These are phyloP conservation scores for Typhlomys cinereus DNA, from an alignment of 2,113 vertebrate genomes.

Conservation along the genomic window DNA sequence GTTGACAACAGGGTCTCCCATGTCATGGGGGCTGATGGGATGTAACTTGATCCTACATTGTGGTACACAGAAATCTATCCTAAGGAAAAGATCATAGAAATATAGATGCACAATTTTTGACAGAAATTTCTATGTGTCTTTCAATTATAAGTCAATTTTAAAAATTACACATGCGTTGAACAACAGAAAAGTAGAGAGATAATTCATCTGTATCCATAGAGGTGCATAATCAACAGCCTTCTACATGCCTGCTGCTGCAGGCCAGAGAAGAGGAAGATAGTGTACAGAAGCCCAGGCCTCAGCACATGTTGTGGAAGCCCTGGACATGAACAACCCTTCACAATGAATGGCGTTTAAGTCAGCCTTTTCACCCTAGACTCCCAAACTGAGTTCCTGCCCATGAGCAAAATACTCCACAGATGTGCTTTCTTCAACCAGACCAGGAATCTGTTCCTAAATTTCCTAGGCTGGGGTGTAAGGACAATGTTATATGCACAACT, in stretches of 20 bases:
- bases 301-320: too few relatives aligned
- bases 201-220: not conserved
- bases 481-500: not conserved
- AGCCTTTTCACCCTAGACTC: not conserved
- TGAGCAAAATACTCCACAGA: not conserved
- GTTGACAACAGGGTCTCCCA: rapidly evolving
- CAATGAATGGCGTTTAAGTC: not conserved
- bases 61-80: not conserved
- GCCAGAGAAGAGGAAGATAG: too few relatives aligned
- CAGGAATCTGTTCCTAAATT: not conserved
- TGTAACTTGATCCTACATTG: too few relatives aligned
- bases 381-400: not conserved
- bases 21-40: not conserved
- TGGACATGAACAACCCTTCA: not conserved
- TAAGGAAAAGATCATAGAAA: not conserved
- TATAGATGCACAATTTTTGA: not conserved
- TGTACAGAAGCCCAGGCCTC: too few relatives aligned
- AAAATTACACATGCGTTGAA: not conserved
- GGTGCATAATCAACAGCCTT: not conserved
- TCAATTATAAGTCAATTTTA: not conserved
- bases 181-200: not conserved
- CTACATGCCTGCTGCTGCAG: not conserved
- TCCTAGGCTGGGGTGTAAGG: not conserved
- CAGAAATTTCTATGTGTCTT: constrained; percentile 4
- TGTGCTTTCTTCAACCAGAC: not conserved